Evolutionary conservation across 2,113 vertebrate species (phyloP).

Genomic region (Aphyosemion australe): DNA sequence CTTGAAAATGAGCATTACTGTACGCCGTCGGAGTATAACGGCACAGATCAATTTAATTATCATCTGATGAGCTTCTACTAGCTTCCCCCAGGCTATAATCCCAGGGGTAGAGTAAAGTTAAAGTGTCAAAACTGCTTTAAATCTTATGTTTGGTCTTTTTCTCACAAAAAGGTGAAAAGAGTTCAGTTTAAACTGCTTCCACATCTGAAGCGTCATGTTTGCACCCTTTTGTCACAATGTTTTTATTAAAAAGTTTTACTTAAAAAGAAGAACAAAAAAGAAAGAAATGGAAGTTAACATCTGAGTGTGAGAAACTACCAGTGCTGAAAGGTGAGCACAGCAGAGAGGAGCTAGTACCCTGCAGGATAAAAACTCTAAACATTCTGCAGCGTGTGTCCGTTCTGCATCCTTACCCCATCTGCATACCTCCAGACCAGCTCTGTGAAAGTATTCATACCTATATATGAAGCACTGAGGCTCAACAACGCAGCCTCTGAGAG

Average conservation of each 20-base stretch:
- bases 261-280: neutral
- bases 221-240: neutral
- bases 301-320: neutral
- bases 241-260: neutral
- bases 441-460: neutral
- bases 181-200: slow-evolving; percentile 11
- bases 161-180: slow-evolving; percentile 4
- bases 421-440: neutral
- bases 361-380: slow-evolving; percentile 2
- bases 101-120: neutral
- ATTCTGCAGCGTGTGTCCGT: neutral
- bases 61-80: neutral
- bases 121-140: slow-evolving; percentile 1
- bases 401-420: too few species aligned
- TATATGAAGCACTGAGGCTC: neutral
- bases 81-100: slow-evolving; percentile 2
- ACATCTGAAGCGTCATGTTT: slow-evolving; percentile 2
- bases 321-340: neutral
- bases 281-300: neutral
- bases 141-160: slow-evolving; percentile 4
- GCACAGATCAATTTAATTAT: neutral
- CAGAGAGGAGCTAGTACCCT: slow-evolving; percentile 17
- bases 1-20: slow-evolving; percentile 32
- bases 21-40: neutral
- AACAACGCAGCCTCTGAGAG: neutral